Base-by-base conservation (phyloP, 2,888 invertebrate genomes). In the Agrochola macilenta region DNA sequence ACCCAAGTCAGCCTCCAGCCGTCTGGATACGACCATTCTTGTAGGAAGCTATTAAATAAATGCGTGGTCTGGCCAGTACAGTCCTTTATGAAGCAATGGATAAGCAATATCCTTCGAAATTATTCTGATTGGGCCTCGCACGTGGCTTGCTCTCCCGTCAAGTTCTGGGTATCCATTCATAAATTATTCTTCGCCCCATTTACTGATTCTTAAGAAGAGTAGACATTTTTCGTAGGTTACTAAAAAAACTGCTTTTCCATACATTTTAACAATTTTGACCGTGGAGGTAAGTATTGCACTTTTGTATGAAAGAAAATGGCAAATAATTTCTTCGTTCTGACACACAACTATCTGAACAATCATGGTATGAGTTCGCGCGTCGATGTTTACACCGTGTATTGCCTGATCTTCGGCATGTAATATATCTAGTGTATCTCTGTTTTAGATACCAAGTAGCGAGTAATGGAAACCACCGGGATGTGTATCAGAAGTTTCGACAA, bases 401-500 rank as follows among this genome's bases (percentile, higher is more conserved):
- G 58, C 8, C 26, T 7, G 26, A 17, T 57, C n/a, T 58, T 58
- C 26, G 2, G 26, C 58, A 58, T 26, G 26, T 14, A 26, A 26
- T 57, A 8, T 3, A 7, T 2, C 39, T 39, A n/a, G 8, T n/a
- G 20, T 43, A 54, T 70, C 12, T 69, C 52, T 64, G 5, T 89
- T 89, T 17, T 76, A 94, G 93, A 78, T 93, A 91, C 68, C 94
- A 94, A 89, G 89, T 89, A 12, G 81, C 85, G 17, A 87, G 79
- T 46, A 85, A 84, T 5, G 82, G 77, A 2, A 72, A 84, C 39
- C 83, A 83, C 39, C 68, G 60, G 20, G 84, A 81, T 3, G 74
- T 84, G 4, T 85, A 74, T 54, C 73, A 76, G 46, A 84, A 74
- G 58, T 76, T 84, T n/a, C 70, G 70, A 5, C 71, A 82, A 23